phyloP scores from a whole-genome alignment of 1,140 invertebrate species.

The Plodia interpunctella region DNA sequence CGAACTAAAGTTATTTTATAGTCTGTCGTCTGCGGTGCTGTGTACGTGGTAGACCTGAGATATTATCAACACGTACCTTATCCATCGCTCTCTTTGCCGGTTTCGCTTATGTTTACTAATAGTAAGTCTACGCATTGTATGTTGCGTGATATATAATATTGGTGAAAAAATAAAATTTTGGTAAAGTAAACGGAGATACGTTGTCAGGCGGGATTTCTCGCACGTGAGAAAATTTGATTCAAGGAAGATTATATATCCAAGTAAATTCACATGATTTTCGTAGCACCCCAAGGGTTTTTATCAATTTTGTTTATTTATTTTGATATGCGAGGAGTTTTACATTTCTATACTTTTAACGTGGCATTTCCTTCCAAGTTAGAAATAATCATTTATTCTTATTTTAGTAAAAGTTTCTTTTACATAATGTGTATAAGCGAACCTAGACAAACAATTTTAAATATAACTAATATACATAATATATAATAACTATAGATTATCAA shows the following conservation, averaged over 20 bases:
- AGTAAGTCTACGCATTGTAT: slow-evolving; percentile 14
- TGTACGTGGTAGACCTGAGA: slow-evolving; percentile 10
- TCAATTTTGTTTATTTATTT: not conserved
- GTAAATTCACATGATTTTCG: slow-evolving; percentile 9
- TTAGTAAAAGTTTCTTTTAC: too few species aligned
- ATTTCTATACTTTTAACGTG: too few species aligned
- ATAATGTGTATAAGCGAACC: too few species aligned
- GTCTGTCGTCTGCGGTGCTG: slow-evolving; percentile 25
- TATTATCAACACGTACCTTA: slow-evolving; percentile 12
- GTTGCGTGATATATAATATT: slow-evolving; percentile 1
- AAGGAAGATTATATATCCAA: slow-evolving; percentile 58
- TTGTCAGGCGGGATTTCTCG: slow-evolving; percentile 49
- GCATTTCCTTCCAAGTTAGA: too few species aligned
- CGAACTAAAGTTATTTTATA: slow-evolving; percentile 47
- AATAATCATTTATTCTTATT: too few species aligned
- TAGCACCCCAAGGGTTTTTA: slow-evolving; percentile 23
- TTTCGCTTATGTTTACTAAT: not conserved
- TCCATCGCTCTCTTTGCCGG: slow-evolving; percentile 30
- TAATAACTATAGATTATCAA: too few species aligned
- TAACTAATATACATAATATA: too few species aligned
- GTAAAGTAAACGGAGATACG: slow-evolving; percentile 31
- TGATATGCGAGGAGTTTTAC: too few species aligned
- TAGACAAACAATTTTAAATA: too few species aligned
- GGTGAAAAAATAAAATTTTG: slow-evolving; percentile 4
- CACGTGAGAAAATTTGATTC: slow-evolving; percentile 63